Evolutionary conservation across 23 tunicate species (phyloP), one percentile per base, ranked within the genome.

Genomic region (Ascidia mentula): DNA sequence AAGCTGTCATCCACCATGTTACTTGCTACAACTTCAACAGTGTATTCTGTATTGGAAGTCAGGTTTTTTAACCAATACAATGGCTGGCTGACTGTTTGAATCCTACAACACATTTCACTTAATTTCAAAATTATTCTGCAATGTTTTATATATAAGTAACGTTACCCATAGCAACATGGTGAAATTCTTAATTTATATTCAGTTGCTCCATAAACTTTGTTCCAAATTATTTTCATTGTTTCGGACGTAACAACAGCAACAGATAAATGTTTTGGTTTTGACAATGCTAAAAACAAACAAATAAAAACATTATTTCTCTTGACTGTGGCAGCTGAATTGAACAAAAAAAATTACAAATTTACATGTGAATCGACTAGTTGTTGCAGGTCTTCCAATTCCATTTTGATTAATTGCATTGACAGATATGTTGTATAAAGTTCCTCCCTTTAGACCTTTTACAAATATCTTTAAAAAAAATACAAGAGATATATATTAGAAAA

Each of bases 11-110:
- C 24, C 24, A 53, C 2, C 13, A 28, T 20, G 24, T 53, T 53
- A 28, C 65, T 53, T 53, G 65, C 65, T 1, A 53, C 65, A 53
- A 53, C 2, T 6, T 53, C 24, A 20, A 53, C 13, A 28, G 65
- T 53, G 13, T 20, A 53, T 53, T 53, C 65, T 53, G 65, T 53
- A 28, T 53, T 53, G 4, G 65, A 53, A 20, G 65, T 53, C 7
- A 53, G 65, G 65, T 53, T 53, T 28, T 53, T 53, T 53, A 53
- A 53, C 65, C 65, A 53, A 28, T 53, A 53, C 4, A 53, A 53
- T 9, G 7, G 65, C 24, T 53, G 28, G 1, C 2, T 9, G 28
- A 53, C 65, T 20, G 24, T 28, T 9, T 53, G 65, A 20, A 1
- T 28, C 24, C 65, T 53, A 53, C 24, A 20, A 28, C 65, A 53